Evolutionary conservation across 2,888 invertebrate genomes (phyloP).

Genomic region (Sturmia bella): DNA sequence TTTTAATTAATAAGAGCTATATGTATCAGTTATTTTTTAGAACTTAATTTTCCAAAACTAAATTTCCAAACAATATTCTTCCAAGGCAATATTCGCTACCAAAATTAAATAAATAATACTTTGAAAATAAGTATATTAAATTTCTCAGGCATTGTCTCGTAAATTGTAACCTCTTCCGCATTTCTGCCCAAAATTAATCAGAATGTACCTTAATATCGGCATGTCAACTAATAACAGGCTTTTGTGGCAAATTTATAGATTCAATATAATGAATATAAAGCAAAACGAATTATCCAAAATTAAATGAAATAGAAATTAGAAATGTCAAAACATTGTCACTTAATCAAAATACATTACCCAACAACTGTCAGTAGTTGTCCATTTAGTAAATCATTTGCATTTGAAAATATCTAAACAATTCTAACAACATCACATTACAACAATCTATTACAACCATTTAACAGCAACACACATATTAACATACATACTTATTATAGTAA

Average conservation of each 20-base stretch:
- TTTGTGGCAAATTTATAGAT: not conserved
- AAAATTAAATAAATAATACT: too few relatives aligned
- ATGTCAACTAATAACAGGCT: too few relatives aligned
- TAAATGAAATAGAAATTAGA: constrained; percentile 27
- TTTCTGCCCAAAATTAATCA: too few relatives aligned
- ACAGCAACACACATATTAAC: constrained; percentile 41
- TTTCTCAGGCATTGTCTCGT: too few relatives aligned
- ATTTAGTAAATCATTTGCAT: constrained; percentile 10
- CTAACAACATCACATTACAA: constrained; percentile 11
- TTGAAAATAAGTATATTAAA: too few relatives aligned
- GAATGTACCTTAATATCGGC: too few relatives aligned
- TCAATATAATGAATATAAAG: not conserved
- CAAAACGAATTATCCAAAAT: not conserved
- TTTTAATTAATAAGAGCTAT: too few relatives aligned
- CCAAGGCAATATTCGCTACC: too few relatives aligned
- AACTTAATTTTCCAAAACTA: too few relatives aligned
- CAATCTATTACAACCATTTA: constrained; percentile 34
- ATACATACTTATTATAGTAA: constrained; percentile 19
- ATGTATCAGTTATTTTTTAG: too few relatives aligned
- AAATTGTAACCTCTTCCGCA: too few relatives aligned
- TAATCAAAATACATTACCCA: constrained; percentile 3
- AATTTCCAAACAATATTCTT: too few relatives aligned
- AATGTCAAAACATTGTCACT: constrained; percentile 19
- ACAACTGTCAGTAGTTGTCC: not conserved
- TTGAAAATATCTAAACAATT: constrained; percentile 2